These are phyloP conservation scores for Tychaedon coryphoeus DNA, from an alignment of 2,113 vertebrate species.

Conservation along the genomic window DNA sequence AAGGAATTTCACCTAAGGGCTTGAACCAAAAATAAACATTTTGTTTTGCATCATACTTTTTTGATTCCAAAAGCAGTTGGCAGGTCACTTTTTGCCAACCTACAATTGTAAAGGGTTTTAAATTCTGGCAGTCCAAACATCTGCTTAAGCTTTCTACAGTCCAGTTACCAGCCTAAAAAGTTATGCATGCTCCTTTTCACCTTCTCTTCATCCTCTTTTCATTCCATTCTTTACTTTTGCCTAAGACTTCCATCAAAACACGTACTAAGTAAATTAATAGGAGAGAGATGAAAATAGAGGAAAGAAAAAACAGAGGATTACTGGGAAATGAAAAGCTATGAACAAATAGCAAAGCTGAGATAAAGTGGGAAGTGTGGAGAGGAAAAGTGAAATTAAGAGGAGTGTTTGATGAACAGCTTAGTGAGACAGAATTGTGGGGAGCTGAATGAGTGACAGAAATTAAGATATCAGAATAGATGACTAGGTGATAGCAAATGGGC, in stretches of 20 bases:
- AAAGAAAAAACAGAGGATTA: background rate
- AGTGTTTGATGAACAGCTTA: background rate
- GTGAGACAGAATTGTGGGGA: background rate
- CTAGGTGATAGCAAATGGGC: background rate
- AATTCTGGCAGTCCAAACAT: background rate
- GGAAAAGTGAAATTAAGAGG: background rate
- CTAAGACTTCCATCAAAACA: background rate
- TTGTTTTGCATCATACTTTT: background rate
- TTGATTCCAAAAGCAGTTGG: background rate
- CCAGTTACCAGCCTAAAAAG: background rate
- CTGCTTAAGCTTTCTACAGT: background rate
- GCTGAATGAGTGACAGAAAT: background rate
- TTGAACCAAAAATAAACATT: background rate
- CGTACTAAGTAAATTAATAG: background rate
- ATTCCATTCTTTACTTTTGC: background rate
- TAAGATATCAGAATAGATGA: background rate
- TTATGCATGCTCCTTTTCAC: background rate
- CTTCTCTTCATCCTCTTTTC: background rate
- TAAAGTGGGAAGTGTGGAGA: background rate
- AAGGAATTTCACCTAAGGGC: background rate
- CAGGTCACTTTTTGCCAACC: background rate
- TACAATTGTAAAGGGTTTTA: background rate
- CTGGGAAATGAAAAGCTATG: background rate
- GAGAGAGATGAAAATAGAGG: background rate
- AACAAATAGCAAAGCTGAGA: background rate